These are phyloP conservation scores for Ectemnius lituratus DNA, from an alignment of 2,888 invertebrate species.

Conservation along the genomic window DNA sequence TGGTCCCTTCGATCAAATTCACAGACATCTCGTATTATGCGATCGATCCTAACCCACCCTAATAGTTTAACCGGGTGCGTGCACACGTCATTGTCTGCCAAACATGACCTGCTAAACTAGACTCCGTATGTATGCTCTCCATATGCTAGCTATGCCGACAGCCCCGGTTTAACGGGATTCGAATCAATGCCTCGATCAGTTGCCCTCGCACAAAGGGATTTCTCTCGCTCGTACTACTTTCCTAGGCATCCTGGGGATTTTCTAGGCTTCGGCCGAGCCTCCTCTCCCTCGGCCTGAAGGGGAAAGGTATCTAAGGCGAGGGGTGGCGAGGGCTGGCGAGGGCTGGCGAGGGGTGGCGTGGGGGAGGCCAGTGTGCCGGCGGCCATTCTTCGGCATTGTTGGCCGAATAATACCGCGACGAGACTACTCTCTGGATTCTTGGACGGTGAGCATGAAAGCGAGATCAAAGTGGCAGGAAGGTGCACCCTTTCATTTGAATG, in stretches of 20 bases:
- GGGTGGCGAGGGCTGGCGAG: not conserved
- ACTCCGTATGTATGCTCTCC: not conserved
- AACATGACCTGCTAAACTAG: slow-evolving; percentile 23
- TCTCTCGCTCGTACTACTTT: not conserved
- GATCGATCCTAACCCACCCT: slow-evolving; percentile 56
- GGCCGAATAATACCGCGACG: slow-evolving; percentile 13
- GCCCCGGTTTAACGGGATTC: not conserved
- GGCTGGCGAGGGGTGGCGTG: not conserved
- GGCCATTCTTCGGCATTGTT: slow-evolving; percentile 17
- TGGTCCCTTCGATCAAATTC: slow-evolving; percentile 52
- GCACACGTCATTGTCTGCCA: slow-evolving; percentile 36
- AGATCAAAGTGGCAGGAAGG: slow-evolving; percentile 67
- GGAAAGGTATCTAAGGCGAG: not conserved
- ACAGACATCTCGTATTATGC: slow-evolving; percentile 57
- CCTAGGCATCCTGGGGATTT: not conserved
- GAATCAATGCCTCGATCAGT: no score
- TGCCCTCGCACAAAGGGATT: no score
- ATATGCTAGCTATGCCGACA: not conserved
- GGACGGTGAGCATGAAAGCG: slow-evolving; percentile 35
- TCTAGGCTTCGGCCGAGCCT: not conserved
- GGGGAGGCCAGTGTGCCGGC: not conserved
- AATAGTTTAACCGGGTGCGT: slow-evolving; percentile 50
- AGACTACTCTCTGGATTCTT: slow-evolving; percentile 17
- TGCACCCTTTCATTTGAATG: slow-evolving; percentile 69
- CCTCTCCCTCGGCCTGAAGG: no score